Base-by-base conservation (phyloP, 2,113 vertebrate species). In the Phainopepla nitens region DNA sequence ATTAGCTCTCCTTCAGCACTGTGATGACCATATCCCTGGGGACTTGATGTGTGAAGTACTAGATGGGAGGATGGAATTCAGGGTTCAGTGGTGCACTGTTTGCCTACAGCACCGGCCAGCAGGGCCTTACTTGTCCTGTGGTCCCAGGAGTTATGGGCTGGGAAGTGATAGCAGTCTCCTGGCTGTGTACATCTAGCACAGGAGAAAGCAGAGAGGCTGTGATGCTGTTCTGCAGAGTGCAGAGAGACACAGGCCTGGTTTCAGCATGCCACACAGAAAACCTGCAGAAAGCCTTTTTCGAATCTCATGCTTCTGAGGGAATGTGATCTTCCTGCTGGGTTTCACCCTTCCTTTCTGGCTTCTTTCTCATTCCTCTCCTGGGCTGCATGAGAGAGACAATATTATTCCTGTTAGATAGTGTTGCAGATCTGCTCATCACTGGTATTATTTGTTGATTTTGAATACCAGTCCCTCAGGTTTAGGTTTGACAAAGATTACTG, bases 1-100 rank as follows among this genome's bases (percentile, higher is more conserved):
- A 1, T 71, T 61, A 36, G 5, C 16, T 78, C 29, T 69, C 10
- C 41, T 42, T 23, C 18, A 62, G 47, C 28, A 18, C 31, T 0
- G 0, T 12, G 16, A 35, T 6, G 10, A 11, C 19, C 20, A 4
- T 2, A 3, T n/a, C 15, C 33, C 3, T 0, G 1, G 29, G 7
- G 10, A 35, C 27, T 47, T 60, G 21, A 10, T 60, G 8, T 33
- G 19, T 75, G 35, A 62, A 71, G 39, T 27, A 4, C 8, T 22
- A 12, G 17, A 5, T 18, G 12, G 54, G 33, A 29, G 9, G 65
- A 39, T 1, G 51, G 41, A 31, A 73, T 39, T 27, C 7, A 56
- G 10, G 23, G 18, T 33, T 17, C 23, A 77, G 11, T 4, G 25
- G 45, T 28, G 18, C 3, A 39, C 15, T 0, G 0, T 16, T 42